Evolutionary conservation across 2,113 vertebrate species (phyloP), one percentile per base, ranked within the genome.

Genomic region (Ctenodactylus gundi): DNA sequence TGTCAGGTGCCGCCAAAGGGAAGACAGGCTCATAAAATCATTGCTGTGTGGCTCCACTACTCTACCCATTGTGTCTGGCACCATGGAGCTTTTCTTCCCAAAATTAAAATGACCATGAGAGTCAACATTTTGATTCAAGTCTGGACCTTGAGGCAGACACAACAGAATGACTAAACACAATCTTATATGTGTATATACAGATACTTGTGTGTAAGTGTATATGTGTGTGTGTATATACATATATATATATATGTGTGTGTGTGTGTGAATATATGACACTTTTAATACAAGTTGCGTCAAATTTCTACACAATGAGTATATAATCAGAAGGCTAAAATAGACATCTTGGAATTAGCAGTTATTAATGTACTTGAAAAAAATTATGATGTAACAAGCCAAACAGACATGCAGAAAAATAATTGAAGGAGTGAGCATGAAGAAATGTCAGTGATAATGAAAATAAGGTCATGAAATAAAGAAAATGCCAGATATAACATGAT

Each of bases 341-440:
- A 21, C 4, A 41, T 60, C 3, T 72, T 90, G 4, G 41, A 49
- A 7, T 41, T 36, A 7, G 18, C 13, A 60, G 6, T 57, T 62
- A 55, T 41, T 68, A 29, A n/a, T 2, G 6, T 39, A 36, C 15
- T 29, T 25, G 46, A 12, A 39, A 62, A 87, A 27, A 4, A 8
- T 58, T 58, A 67, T 8, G 53, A 6, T 5, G 58, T 11, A 67
- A 49, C 36, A 70, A 92, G 31, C 14, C 58, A 36, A 15, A 27
- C 10, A 72, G 39, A 39, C 27, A 62, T 65, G 17, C 41, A 25
- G 27, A 55, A 77, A 73, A n/a, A 5, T 20, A 53, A 27, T 44
- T 44, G 23, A 15, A 20, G 6, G 31, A 6, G 8, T 60, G 17
- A 7, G 2, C 12, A 9, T 7, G 6, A 46, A 14, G 21, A 4